Evolutionary conservation across 2,113 vertebrate genomes (phyloP).

Genomic region (Mixornis gularis): DNA sequence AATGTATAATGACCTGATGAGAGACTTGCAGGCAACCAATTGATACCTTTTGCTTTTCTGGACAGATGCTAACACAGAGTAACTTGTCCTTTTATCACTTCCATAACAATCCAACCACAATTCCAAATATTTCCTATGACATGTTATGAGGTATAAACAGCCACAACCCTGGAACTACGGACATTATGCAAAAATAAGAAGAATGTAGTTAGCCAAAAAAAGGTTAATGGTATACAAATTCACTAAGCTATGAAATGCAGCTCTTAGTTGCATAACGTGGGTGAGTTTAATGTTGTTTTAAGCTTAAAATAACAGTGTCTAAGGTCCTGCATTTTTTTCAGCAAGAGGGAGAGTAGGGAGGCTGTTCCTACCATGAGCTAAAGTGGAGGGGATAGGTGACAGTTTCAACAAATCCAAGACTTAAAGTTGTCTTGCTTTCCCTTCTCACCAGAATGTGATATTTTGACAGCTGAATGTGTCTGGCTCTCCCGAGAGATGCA

Average conservation of each 20-base stretch:
- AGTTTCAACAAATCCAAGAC: background rate
- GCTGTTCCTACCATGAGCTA: background rate
- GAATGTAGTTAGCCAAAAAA: background rate
- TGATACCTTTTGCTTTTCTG: background rate
- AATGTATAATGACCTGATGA: background rate
- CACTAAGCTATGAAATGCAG: background rate
- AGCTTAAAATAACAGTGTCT: slow-evolving; percentile 11
- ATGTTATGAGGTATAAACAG: fast-evolving
- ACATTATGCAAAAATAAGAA: background rate
- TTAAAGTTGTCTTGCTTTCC: background rate
- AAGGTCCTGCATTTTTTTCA: slow-evolving; percentile 7
- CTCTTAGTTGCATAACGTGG: background rate
- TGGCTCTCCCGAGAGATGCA: background rate
- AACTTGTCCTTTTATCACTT: background rate
- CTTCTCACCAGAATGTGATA: background rate
- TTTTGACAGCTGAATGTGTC: slow-evolving; percentile 39
- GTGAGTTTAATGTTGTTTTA: background rate
- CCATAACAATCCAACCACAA: background rate
- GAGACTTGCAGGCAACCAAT: background rate
- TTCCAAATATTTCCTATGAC: background rate
- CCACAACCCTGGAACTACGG: fast-evolving
- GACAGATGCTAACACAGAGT: background rate
- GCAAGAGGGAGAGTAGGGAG: background rate
- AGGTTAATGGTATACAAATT: background rate
- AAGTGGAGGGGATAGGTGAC: background rate